Evolutionary conservation across 2,113 vertebrate genomes (phyloP).

Genomic region (Catagonus wagneri): DNA sequence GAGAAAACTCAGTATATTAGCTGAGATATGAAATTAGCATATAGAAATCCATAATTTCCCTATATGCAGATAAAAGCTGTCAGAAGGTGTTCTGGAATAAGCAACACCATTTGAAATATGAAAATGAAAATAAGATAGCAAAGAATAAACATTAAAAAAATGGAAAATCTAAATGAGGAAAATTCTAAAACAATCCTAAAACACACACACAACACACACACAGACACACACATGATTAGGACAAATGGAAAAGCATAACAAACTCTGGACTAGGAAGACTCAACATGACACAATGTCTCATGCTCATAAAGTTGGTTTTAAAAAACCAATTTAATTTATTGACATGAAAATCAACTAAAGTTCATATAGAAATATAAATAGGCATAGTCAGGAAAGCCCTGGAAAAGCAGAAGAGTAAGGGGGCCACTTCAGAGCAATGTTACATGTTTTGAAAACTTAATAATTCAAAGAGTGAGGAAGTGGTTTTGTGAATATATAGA

Average conservation of each 20-base stretch:
- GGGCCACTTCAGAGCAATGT: not conserved
- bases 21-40: not conserved
- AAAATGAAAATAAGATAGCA: not conserved
- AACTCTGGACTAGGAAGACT: not conserved
- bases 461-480: not conserved
- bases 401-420: not conserved
- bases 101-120: not conserved
- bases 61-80: not conserved
- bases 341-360: not conserved
- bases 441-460: not conserved
- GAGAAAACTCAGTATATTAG: not conserved
- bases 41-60: not conserved
- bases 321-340: not conserved
- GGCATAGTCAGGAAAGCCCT: not conserved
- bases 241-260: not conserved
- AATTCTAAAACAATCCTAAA: not conserved
- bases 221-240: not conserved
- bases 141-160: not conserved
- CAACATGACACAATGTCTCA: not conserved
- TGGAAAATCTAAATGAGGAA: not conserved
- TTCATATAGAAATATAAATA: not conserved
- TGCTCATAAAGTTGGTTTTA: not conserved
- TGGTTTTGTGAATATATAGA: not conserved
- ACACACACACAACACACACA: not conserved
- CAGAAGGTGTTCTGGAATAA: not conserved